A percentile compares a stretch with the other conserved stretches of the same genome.
phyloP scores from a whole-genome alignment of 92 coral and sea anemone genomes.

The Bergia puertoricense region DNA sequence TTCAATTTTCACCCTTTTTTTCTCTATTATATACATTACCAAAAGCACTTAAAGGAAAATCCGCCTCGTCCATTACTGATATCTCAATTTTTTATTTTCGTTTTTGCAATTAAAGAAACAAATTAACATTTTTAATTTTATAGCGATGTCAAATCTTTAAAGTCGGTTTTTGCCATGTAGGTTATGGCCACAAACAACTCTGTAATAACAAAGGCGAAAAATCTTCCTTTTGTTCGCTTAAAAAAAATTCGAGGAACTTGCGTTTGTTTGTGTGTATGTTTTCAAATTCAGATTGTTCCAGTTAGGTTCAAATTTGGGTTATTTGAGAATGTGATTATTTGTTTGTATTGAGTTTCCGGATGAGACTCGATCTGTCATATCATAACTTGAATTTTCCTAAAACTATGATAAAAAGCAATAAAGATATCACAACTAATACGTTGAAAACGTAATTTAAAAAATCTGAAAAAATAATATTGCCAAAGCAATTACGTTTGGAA shows the following conservation, averaged over 20 bases:
- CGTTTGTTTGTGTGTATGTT: neutral
- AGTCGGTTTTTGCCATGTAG: neutral
- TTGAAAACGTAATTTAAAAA: neutral
- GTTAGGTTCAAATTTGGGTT: neutral
- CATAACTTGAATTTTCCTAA: conserved; percentile 1
- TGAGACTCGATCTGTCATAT: neutral
- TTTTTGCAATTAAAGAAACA: neutral
- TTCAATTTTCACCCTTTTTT: neutral
- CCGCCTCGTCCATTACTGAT: neutral
- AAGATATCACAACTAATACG: neutral
- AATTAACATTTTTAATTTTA: neutral
- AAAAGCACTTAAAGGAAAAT: neutral
- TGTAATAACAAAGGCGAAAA: neutral
- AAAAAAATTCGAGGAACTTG: neutral
- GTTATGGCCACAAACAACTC: neutral
- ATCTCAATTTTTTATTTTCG: neutral
- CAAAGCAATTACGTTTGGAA: neutral
- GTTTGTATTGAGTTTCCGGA: conserved; percentile 18
- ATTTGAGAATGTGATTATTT: neutral
- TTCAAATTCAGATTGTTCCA: neutral
- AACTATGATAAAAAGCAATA: conserved; percentile 1
- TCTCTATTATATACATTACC: neutral
- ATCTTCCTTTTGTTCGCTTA: neutral
- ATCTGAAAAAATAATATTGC: neutral
- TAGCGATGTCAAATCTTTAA: neutral